Conservation (phyloP, 2,888 invertebrate species). For the Metalampra italica region DNA sequence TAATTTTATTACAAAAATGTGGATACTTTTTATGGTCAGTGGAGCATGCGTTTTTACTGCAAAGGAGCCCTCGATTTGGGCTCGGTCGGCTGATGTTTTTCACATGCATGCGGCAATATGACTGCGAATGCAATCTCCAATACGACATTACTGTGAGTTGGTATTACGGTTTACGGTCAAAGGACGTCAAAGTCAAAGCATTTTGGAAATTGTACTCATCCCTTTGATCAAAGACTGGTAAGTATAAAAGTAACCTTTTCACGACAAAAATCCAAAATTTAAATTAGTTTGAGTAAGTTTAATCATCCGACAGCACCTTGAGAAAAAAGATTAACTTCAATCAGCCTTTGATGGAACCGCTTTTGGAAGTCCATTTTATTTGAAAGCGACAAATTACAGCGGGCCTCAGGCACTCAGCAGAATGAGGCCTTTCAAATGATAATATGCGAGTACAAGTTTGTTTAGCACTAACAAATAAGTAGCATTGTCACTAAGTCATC, state of each 20-base stretch:
- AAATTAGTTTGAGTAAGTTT: conserved; percentile 7
- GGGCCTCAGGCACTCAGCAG: too few species aligned
- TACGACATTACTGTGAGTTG: too few species aligned
- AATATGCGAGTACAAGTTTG: too few species aligned
- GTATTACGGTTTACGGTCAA: too few species aligned
- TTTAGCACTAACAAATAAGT: too few species aligned
- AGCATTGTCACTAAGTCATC: too few species aligned
- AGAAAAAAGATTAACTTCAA: neutral
- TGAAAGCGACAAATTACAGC: neutral
- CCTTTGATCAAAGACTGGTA: conserved; percentile 48
- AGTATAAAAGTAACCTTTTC: conserved; percentile 19
- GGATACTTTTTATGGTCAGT: conserved; percentile 68
- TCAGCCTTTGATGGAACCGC: neutral
- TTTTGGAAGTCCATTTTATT: neutral
- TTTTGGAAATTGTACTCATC: conserved; percentile 48
- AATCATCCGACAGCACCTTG: conserved; percentile 6
- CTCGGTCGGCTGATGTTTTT: conserved; percentile 38
- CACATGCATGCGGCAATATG: conserved; percentile 36
- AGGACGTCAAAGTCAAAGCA: conserved; percentile 51
- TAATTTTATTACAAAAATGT: conserved; percentile 76
- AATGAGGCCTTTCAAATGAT: too few species aligned
- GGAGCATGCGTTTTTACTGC: conserved; percentile 48
- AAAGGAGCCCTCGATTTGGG: conserved; percentile 30
- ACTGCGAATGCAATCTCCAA: conserved; percentile 53
- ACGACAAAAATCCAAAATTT: conserved; percentile 11